phyloP scores from a whole-genome alignment of 2,888 invertebrate genomes.

The Formica aserva region DNA sequence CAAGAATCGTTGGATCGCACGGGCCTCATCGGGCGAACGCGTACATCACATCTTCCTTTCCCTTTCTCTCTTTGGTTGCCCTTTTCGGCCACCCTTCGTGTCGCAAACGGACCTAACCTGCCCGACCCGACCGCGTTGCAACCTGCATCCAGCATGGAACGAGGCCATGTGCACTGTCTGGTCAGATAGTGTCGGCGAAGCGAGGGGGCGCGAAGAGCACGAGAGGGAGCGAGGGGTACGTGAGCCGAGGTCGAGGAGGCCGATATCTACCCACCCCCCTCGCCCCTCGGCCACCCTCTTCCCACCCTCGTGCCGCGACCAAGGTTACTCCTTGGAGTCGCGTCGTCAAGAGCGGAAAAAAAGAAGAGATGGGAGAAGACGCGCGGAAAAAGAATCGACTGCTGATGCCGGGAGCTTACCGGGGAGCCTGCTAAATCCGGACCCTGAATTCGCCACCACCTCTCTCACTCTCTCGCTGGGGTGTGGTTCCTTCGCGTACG shows the following conservation, averaged over 20 bases:
- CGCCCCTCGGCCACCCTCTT: background rate
- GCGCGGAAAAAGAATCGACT: constrained; percentile 21
- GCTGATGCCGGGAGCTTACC: constrained; percentile 70
- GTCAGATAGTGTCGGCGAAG: constrained; percentile 16
- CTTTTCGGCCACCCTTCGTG: constrained; percentile 61
- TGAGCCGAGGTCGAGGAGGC: constrained; percentile 25
- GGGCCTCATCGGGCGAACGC: constrained; percentile 38
- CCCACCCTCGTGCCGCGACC: background rate
- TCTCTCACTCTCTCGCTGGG: constrained; percentile 68
- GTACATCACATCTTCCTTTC: constrained; percentile 36
- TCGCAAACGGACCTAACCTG: constrained; percentile 62
- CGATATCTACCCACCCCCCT: background rate
- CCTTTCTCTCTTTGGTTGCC: constrained; percentile 17
- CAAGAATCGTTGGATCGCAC: constrained; percentile 37
- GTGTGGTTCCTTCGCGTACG: constrained; percentile 80
- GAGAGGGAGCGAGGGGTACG: background rate
- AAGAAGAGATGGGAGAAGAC: background rate
- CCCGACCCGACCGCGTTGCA: constrained; percentile 75
- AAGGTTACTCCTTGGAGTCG: constrained; percentile 9
- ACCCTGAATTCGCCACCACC: constrained; percentile 63
- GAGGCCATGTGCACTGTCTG: constrained; percentile 80
- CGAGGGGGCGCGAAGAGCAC: background rate
- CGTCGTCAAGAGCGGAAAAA: background rate
- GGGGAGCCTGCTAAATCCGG: constrained; percentile 70
- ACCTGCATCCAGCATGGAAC: constrained; percentile 78